A percentile compares a stretch with the other conserved stretches of the same genome.
phyloP scores from a whole-genome alignment of 2,797 vertebrate genomes.

The Myripristis murdjan region DNA sequence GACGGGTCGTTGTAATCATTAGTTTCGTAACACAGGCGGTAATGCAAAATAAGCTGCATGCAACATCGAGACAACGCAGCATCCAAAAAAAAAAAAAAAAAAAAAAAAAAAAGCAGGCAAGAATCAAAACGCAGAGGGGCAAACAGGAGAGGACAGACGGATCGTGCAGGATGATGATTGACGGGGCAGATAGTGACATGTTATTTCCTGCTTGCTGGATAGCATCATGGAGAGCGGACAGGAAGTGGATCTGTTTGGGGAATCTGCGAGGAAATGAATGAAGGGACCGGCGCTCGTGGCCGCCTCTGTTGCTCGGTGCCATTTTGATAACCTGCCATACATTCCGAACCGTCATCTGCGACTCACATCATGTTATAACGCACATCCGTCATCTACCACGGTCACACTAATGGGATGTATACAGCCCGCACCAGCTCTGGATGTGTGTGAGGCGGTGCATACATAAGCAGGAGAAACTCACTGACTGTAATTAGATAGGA shows the following conservation, averaged over 20 bases:
- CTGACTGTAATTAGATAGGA: conserved; percentile 42
- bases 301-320: conserved; percentile 9
- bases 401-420: conserved; percentile 7
- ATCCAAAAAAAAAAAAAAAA: too few relatives aligned
- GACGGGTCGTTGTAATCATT: conserved; percentile 6
- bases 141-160: conserved; percentile 11
- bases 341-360: conserved; percentile 30
- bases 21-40: neutral
- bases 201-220: conserved; percentile 74
- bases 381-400: neutral
- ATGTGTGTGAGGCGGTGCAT: neutral
- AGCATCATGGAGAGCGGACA: conserved; percentile 52
- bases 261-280: conserved; percentile 69
- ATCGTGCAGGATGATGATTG: conserved; percentile 25
- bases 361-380: conserved; percentile 19
- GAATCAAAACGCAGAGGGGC: conserved; percentile 9
- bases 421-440: neutral
- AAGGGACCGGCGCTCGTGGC: conserved; percentile 1
- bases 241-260: conserved; percentile 51
- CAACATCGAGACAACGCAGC: neutral
- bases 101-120: neutral
- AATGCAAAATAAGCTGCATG: conserved; percentile 7
- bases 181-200: conserved; percentile 48
- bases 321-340: conserved; percentile 39
- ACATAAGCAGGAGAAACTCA: conserved; percentile 20